Base-by-base conservation (phyloP, 2,113 vertebrate genomes). In the Myiopsitta monachus region DNA sequence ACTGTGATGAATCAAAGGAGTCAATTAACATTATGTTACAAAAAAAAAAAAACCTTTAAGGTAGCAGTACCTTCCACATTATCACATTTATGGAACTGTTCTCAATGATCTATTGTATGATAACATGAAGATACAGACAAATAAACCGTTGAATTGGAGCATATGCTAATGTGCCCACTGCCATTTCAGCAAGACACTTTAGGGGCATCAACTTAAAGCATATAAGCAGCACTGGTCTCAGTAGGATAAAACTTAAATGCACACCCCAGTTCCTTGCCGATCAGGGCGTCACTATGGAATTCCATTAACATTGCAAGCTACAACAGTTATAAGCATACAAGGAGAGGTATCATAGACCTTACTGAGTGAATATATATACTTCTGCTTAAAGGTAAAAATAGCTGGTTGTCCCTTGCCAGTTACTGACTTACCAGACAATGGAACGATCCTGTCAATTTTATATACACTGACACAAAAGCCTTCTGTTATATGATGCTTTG, bases 1-100 rank as follows among this genome's bases (percentile, higher is more conserved):
- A 98, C 97, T 98, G 97, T 84, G 84, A 95, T 96, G 94, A 98
- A 97, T 97, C 13, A 8, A 96, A 95, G 61, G 49, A 87, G 77
- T 94, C 82, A 81, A 67, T 96, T 93, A 92, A 96, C 77, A 95
- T 94, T 94, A 94, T 92, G 47, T 86, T 97, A 94, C 80, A 97
- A 87, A 90, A 96, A 57, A 6, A 96, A 96, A 70, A 89, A 90
- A 86, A 3, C 70, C 61, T 76, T 90, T 93, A 59, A 96, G 83
- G 92, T 97, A 95, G 87, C 67, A 41, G 94, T 92, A 96, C 75
- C 78, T 97, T 85, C 83, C 44, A 95, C 28, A 96, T 76, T 78
- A 88, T 87, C 88, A 91, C 62, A 92, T 86, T 93, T 36, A 94
- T 62, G 68, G 52, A 93, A 44, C 79, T 92, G 59, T 94, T 97